Base-by-base conservation (phyloP, 2,113 vertebrate species). In the Pseudonaja textilis region DNA sequence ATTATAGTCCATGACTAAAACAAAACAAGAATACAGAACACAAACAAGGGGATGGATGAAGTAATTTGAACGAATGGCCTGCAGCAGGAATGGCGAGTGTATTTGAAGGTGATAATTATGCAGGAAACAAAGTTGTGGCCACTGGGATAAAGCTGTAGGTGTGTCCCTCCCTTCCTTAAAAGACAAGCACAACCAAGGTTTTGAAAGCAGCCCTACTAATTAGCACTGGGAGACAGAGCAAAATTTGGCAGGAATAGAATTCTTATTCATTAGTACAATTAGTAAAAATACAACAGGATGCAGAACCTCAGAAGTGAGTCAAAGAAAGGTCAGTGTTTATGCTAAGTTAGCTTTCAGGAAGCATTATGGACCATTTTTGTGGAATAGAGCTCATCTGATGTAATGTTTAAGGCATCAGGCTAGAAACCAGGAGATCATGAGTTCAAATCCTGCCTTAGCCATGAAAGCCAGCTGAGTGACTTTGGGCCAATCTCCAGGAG, bases 141-240 rank as follows among this genome's bases (percentile, higher is more conserved):
- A 34, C 10, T 34, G 90, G 2, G 94, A 91, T 50, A 91, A 81
- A 90, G 25, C 12, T 4, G 91, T 45, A 93, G 94, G 94, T 92
- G 92, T 91, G 81, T 16, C 1, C 29, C 0, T 42, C 39, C 47
- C 0, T 87, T 93, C 52, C 92, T 90, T 45, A 92, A 26, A 26
- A 93, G 91, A 56, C 50, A 29, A 42, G 22, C 93, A 90, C 86
- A 89, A 3, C 18, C 88, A 69, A 45, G 0, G 5, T 57, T 93
- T 96, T 86, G n/a, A 92, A 96, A 95, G 6, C n/a, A 42, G 14
- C 47, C 59, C 39, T 14, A 5, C 1, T 88, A 6, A 0, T 10
- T 91, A 1, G 16, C 57, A 91, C 25, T 12, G 29, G 91, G 92
- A 61, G 1, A 26, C 23, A 64, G 2, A 90, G 26, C 3, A 25